Percentiles rank a stretch among this genome's conserved stretches.
Conservation (phyloP, 2,888 invertebrate species). For the Physocephala rufipes region DNA sequence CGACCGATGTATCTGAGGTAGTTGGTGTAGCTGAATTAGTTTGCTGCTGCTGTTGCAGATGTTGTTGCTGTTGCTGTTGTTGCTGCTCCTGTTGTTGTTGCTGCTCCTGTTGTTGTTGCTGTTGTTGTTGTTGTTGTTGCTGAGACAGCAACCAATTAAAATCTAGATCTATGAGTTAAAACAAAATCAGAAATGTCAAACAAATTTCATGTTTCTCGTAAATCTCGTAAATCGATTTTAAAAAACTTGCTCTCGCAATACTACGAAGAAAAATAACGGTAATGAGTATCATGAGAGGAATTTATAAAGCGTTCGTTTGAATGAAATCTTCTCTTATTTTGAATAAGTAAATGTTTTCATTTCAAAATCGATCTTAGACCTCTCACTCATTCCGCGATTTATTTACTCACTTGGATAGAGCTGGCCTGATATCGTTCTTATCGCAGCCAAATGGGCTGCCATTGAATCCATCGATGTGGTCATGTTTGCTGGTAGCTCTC, state of each 20-base stretch:
- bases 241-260: too few relatives aligned
- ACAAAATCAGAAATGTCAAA: neutral
- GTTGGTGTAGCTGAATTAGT: conserved; percentile 63
- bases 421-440: conserved; percentile 68
- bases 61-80: conserved; percentile 54
- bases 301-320: neutral
- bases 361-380: too few relatives aligned
- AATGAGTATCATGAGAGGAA: too few relatives aligned
- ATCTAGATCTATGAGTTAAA: conserved; percentile 35
- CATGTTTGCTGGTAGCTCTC: conserved; percentile 66
- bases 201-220: neutral
- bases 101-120: conserved; percentile 52
- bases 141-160: conserved; percentile 51
- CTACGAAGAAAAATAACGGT: too few relatives aligned
- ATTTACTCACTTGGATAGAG: conserved; percentile 55
- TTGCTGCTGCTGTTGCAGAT: conserved; percentile 53
- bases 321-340: too few relatives aligned
- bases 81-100: conserved; percentile 61
- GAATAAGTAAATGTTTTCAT: too few relatives aligned
- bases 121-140: conserved; percentile 46
- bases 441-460: conserved; percentile 74
- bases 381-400: too few relatives aligned
- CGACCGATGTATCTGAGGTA: conserved; percentile 65
- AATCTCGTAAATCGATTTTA: neutral
- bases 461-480: conserved; percentile 73